phyloP scores from a whole-genome alignment of 2,888 invertebrate species.

The Calephelis perditalis region DNA sequence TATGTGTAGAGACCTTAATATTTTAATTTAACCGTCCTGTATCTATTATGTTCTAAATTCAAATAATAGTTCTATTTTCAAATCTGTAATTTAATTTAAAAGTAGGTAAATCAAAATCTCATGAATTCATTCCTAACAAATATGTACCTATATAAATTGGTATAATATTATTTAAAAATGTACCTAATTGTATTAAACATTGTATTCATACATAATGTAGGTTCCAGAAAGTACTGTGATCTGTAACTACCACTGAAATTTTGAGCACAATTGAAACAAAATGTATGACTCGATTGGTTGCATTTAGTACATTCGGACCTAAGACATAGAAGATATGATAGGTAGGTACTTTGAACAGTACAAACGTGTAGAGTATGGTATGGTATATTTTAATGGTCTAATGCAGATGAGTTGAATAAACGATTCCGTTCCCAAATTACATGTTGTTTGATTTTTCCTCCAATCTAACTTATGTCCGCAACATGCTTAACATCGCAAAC shows the following conservation, averaged over 20 bases:
- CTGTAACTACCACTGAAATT: conserved; percentile 56
- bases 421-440: conserved; percentile 72
- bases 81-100: neutral
- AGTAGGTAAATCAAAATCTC: conserved; percentile 8
- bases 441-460: conserved; percentile 46
- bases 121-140: conserved; percentile 11
- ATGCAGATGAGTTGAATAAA: conserved; percentile 76
- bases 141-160: conserved; percentile 31
- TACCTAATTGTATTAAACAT: conserved; percentile 39
- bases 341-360: conserved; percentile 77
- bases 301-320: conserved; percentile 60
- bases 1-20: neutral
- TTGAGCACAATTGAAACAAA: conserved; percentile 39
- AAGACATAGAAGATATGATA: conserved; percentile 62
- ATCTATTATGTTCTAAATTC: neutral
- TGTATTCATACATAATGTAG: conserved; percentile 54
- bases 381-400: conserved; percentile 66
- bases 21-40: neutral
- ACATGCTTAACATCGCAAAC: too few relatives aligned
- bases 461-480: neutral
- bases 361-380: conserved; percentile 72
- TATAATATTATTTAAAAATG: conserved; percentile 35
- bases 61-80: neutral
- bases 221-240: conserved; percentile 67
- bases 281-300: conserved; percentile 49